Evolutionary conservation across 2,113 vertebrate species (phyloP), one percentile per base, ranked within the genome.

Genomic region (Crotalus helleri): DNA sequence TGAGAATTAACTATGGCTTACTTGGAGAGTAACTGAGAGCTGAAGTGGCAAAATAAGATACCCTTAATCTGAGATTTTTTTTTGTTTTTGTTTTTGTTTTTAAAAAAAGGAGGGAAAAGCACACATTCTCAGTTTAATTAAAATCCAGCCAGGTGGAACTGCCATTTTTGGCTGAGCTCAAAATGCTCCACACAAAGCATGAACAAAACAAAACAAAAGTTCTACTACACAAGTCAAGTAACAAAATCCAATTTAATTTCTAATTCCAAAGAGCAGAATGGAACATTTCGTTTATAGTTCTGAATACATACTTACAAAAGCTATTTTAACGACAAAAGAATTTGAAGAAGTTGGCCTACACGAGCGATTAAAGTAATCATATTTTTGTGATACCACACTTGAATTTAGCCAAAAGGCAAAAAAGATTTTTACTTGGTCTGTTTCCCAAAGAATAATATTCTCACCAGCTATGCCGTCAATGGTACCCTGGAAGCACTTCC

Each of bases 171-270:
- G 69, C 69, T 51, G 74, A 90, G 58, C 57, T 85, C 19, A 24
- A 59, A 90, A 85, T 53, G 55, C 69, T 51, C 3, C 19, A 92
- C 33, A 90, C 69, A 93, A 86, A 53, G 44, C 64, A 24, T 8
- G 69, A 85, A 33, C 39, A 51, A 93, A 90, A 85, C 55, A 58
- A 57, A 81, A 10, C 53, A 10, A 13, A 51, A 39, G 54, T 59
- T 90, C 88, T 90, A 19, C 55, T 49, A 49, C 51, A 81, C 74
- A 90, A 90, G 69, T n/a, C 49, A 92, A 92, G 88, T 85, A 89
- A 89, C 92, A 90, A 92, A 92, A 90, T 58, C 92, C 92, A 90
- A 93, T 86, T 93, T 90, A 59, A 21, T 85, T 86, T 86, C 92
- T 57, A 29, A 61, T 93, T 90, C 69, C 74, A 85, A 81, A 53